Base-by-base conservation (phyloP, 1,140 invertebrate species). In the Cydia fagiglandana region DNA sequence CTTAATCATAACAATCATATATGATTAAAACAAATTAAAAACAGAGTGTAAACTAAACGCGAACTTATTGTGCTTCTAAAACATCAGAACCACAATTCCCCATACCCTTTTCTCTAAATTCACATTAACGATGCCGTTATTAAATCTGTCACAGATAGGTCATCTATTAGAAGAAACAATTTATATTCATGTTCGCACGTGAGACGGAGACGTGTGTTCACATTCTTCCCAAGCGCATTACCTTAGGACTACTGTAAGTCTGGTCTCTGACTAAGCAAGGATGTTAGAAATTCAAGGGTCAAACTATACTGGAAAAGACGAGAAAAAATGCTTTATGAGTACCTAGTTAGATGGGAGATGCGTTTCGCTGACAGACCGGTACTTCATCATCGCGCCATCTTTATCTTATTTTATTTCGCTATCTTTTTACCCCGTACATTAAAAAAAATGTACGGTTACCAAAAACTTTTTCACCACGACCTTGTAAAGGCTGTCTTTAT, bases 321-420 rank as follows among this genome's bases (percentile, higher is more conserved):
- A 17, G 50, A 53, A n/a, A 53, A 7, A n/a, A 53, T 53, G n/a
- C 50, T 53, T 53, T 53, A 7, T 53, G 50, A 53, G 50, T 53
- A 15, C 1, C 47, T 53, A 56, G 53, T 13, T 56, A 24, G 20
- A 61, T 4, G 20, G 17, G 56, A 61, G 53, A 56, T 56, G 53
- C 10, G 9, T 61, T 61, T n/a, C 9, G 20, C 9, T 61, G 56
- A 61, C 56, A 61, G 20, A 0, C 9, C 20, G 56, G 20, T 24
- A 61, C 56, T 61, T 61, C 20, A 61, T 61, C 56, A 61, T 61
- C 24, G 50, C 73, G 73, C 76, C 64, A 76, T 76, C 75, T 74
- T 68, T 74, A 45, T 79, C 56, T 61, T 61, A 61, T 61, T 76
- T 79, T 78, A 47, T 77, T 73, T 75, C 34, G 76, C 73, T 77